A percentile compares a stretch with the other conserved stretches of the same genome.
These are phyloP conservation scores for Eupithecia inturbata DNA, from an alignment of 2,888 invertebrate genomes.

Conservation along the genomic window DNA sequence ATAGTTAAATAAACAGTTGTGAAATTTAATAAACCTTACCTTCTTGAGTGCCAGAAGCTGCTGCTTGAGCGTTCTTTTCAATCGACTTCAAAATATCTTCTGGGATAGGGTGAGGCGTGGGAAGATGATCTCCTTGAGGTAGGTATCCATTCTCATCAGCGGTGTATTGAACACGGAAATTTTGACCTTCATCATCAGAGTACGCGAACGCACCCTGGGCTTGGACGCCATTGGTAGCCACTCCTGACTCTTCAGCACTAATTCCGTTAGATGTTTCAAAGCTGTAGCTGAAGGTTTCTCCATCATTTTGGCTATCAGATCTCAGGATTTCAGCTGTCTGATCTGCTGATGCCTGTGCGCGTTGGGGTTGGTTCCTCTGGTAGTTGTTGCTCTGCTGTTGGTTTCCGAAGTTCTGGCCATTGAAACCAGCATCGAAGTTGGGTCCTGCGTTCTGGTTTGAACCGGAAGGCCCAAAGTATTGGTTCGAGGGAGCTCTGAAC, in stretches of 20 bases:
- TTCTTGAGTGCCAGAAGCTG: constrained; percentile 78
- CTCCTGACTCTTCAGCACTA: constrained; percentile 75
- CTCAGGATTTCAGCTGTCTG: constrained; percentile 70
- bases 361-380: constrained; percentile 61
- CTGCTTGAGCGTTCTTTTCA: constrained; percentile 74
- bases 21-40: constrained; percentile 52
- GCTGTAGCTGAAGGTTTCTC: constrained; percentile 70
- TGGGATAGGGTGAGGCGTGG: constrained; percentile 77
- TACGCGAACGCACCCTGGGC: constrained; percentile 76
- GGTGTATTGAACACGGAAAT: constrained; percentile 72
- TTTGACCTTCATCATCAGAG: constrained; percentile 76
- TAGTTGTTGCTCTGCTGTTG: constrained; percentile 46
- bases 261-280: constrained; percentile 80
- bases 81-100: constrained; percentile 75
- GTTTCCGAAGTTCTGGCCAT: constrained; percentile 38
- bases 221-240: constrained; percentile 74
- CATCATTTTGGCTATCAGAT: constrained; percentile 73
- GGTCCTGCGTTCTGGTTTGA: constrained; percentile 35
- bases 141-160: constrained; percentile 78
- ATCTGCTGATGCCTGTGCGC: constrained; percentile 70
- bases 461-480: constrained; percentile 40
- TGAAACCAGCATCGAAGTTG: constrained; percentile 32
- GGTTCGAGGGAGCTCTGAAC: constrained; percentile 40
- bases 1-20: background rate
- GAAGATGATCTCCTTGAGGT: constrained; percentile 75